A percentile compares a stretch with the other conserved stretches of the same genome.
These are phyloP conservation scores for Empidonax alnorum DNA, from an alignment of 2,113 vertebrate genomes.

Conservation along the genomic window DNA sequence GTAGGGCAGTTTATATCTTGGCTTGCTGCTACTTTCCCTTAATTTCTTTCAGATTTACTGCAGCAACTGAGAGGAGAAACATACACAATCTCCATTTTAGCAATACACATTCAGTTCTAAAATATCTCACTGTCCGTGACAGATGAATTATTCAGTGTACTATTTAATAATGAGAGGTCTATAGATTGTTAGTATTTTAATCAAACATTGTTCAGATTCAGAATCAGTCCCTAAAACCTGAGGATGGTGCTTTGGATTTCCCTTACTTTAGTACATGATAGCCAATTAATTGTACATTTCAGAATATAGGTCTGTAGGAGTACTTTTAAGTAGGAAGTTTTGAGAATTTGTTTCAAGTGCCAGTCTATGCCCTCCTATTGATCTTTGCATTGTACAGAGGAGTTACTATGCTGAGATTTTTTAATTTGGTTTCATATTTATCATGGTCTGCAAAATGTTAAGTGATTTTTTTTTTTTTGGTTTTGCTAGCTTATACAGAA, in stretches of 20 bases:
- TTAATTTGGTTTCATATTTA: background rate
- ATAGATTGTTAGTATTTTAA: slow-evolving; percentile 48
- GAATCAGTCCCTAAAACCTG: background rate
- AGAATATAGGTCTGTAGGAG: background rate
- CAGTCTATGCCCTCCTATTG: background rate
- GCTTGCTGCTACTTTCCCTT: slow-evolving; percentile 1
- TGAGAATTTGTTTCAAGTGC: background rate
- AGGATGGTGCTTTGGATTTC: background rate
- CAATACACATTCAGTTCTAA: slow-evolving; percentile 8
- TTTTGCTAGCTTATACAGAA: background rate
- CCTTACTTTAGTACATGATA: background rate
- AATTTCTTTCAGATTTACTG: slow-evolving; percentile 32
- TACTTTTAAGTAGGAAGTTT: background rate
- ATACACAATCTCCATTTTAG: background rate
- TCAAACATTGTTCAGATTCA: slow-evolving; percentile 40
- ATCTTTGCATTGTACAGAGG: background rate
- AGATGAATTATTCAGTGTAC: slow-evolving; percentile 52
- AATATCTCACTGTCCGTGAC: background rate
- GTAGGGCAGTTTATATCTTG: slow-evolving; percentile 18
- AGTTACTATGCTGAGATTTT: background rate
- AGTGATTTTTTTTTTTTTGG: background rate
- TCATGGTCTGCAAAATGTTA: background rate
- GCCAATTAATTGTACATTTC: background rate
- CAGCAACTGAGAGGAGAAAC: slow-evolving; percentile 18
- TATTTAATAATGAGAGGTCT: slow-evolving; percentile 41